A percentile compares a stretch with the other conserved stretches of the same genome.
Conservation (phyloP, 2,797 vertebrate species). For the Anas bahamensis region DNA sequence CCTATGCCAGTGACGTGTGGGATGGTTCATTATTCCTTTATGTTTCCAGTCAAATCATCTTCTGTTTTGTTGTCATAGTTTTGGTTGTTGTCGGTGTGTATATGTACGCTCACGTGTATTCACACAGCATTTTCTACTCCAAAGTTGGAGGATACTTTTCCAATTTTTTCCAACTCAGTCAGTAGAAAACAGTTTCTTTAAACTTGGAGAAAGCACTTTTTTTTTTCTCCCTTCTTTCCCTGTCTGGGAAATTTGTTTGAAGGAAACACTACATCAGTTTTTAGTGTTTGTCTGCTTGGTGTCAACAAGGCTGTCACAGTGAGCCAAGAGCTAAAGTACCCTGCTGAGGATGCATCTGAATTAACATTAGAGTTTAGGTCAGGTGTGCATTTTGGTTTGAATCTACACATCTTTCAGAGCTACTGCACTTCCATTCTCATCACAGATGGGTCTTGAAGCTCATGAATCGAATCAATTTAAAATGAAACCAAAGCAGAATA, state of each 20-base stretch:
- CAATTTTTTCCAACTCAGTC: background rate
- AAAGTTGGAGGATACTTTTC: background rate
- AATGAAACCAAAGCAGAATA: background rate
- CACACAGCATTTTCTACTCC: background rate
- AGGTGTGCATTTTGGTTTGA: background rate
- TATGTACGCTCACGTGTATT: background rate
- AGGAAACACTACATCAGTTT: background rate
- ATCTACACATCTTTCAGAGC: background rate
- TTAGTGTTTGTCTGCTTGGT: background rate
- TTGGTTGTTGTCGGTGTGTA: background rate
- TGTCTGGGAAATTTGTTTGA: background rate
- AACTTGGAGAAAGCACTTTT: background rate
- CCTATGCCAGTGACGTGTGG: background rate
- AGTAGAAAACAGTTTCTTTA: background rate
- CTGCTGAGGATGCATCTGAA: background rate
- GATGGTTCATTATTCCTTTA: background rate
- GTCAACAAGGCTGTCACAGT: fast-evolving
- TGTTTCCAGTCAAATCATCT: conserved; percentile 10
- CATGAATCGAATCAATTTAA: background rate
- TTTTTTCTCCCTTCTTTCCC: background rate
- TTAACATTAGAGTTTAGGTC: background rate
- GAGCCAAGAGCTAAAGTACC: background rate
- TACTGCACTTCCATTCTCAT: background rate
- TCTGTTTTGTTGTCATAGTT: background rate
- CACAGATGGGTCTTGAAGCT: conserved; percentile 5